A percentile compares a stretch with the other conserved stretches of the same genome.
phyloP scores from a whole-genome alignment of 2,113 vertebrate genomes.

The Myotis lucifugus region DNA sequence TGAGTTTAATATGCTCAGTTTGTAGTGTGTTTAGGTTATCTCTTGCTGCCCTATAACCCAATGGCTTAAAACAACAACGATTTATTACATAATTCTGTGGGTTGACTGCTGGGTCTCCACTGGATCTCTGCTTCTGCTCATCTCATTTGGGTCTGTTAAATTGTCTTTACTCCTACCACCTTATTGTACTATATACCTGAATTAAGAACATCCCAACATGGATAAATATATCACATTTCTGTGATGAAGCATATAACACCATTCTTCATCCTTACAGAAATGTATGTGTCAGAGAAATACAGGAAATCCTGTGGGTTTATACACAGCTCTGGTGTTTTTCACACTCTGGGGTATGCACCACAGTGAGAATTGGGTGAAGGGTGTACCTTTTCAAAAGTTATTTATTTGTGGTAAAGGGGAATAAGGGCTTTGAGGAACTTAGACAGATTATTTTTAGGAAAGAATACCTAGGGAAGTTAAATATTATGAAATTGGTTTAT shows the following conservation, averaged over 20 bases:
- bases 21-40: not conserved
- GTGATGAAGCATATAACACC: not conserved
- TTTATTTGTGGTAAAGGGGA: not conserved
- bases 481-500: not conserved
- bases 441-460: conserved; percentile 43
- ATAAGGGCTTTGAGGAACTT: conserved; percentile 16
- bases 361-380: not conserved
- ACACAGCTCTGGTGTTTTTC: not conserved
- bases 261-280: not conserved
- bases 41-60: not conserved
- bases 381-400: not conserved
- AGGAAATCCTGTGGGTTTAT: not conserved
- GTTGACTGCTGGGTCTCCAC: not conserved
- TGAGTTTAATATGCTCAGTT: not conserved
- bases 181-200: not conserved
- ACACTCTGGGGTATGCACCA: not conserved
- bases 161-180: not conserved
- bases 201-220: conserved; percentile 19
- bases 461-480: not conserved
- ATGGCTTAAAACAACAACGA: not conserved
- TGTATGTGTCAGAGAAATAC: not conserved
- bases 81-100: not conserved
- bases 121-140: not conserved
- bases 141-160: conserved; percentile 7
- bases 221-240: not conserved